A percentile compares a stretch with the other conserved stretches of the same genome.
phyloP scores from a whole-genome alignment of 2,888 invertebrate species.

The Acrocera orbiculus region DNA sequence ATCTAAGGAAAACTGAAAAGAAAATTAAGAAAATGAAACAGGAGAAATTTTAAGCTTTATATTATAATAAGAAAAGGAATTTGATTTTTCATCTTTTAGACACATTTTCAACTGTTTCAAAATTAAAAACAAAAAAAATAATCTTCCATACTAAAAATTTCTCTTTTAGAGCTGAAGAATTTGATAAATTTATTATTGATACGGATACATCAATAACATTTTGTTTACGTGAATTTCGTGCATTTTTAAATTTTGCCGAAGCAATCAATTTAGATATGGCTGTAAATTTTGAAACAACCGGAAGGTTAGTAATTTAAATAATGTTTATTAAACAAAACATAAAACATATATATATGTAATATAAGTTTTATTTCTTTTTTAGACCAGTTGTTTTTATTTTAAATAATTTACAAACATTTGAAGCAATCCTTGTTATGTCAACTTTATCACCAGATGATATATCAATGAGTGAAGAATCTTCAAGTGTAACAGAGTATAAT shows the following conservation, averaged over 20 bases:
- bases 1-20: too few relatives aligned
- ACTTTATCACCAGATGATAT: constrained; percentile 32
- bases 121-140: too few relatives aligned
- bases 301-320: constrained; percentile 37
- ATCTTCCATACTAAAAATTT: too few relatives aligned
- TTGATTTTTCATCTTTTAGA: too few relatives aligned
- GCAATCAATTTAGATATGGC: constrained; percentile 46
- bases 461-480: constrained; percentile 20
- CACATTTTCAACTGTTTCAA: too few relatives aligned
- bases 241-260: constrained; percentile 65
- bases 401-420: constrained; percentile 54
- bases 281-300: constrained; percentile 58
- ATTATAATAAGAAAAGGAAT: not conserved
- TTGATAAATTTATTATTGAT: constrained; percentile 20
- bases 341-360: not conserved
- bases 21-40: too few relatives aligned
- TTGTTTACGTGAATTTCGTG: constrained; percentile 67
- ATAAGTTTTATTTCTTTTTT: constrained; percentile 16
- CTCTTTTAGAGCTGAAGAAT: constrained; percentile 20
- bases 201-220: constrained; percentile 60
- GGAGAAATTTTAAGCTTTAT: too few relatives aligned
- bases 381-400: constrained; percentile 59
- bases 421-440: constrained; percentile 64
- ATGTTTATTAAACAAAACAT: not conserved
- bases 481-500: constrained; percentile 14